Evolutionary conservation across 2,797 vertebrate genomes (phyloP), one percentile per base, ranked within the genome.

Genomic region (Hipposideros larvatus): DNA sequence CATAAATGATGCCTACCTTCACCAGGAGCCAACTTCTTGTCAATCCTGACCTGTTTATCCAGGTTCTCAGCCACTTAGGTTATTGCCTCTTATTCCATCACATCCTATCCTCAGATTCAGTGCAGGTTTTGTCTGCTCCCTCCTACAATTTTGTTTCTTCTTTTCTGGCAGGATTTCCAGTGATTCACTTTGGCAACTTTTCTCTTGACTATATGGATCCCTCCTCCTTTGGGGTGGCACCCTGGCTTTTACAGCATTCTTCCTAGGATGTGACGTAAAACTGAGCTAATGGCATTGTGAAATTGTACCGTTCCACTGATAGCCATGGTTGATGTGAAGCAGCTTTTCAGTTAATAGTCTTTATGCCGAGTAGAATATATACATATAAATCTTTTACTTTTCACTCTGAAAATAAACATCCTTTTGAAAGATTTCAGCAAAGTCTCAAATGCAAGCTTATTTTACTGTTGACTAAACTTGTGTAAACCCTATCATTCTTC

Each of bases 381-480:
- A 24, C 21, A 11, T 15, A 6, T 19, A 3, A 7, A n/a, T 46
- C 9, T 37, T 74, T 65, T 65, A 65, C 31, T 87, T 78, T 63
- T 90, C 75, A 80, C 18, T 46, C 16, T 84, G 57, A 90, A 92
- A 87, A 66, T 21, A 71, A 66, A 68, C 22, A 75, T 65, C 8
- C 77, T 66, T 87, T 87, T 83, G 51, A 95, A 95, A 74, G 31
- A 51, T 55, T 78, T 19, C 21, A 80, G 11, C 18, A 75, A 83
- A 83, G 31, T 15, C 51, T 85, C 65, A 90, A 34, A 46, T 55
- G 43, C 4, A 79, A 74, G 8, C 31, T 37, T 95, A 13, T 65
- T 94, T 97, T 55, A 61, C 43, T 89, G 26, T 74, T 28, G 71
- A 41, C 18, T 90, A 80, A 70, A 70, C 26, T 91, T 87, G 9